phyloP scores from a whole-genome alignment of 64 coral and sea anemone species.

The Montipora foliosa region DNA sequence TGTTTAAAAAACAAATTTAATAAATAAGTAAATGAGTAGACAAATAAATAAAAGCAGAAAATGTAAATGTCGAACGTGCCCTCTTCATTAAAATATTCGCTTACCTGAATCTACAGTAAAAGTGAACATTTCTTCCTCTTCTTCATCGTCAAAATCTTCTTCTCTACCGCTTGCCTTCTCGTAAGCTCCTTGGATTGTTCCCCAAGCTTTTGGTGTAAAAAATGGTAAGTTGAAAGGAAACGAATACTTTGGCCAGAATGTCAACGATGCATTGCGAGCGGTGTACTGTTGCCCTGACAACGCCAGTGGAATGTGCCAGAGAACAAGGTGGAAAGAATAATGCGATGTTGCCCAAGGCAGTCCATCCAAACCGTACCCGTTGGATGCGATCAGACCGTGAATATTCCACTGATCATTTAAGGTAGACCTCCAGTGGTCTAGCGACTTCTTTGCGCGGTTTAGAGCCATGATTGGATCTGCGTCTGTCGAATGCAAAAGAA shows the following conservation, averaged over 20 bases:
- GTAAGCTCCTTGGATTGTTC: slow-evolving; percentile 72
- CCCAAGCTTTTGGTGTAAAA: slow-evolving; percentile 83
- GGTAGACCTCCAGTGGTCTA: slow-evolving; percentile 82
- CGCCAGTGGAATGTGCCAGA: slow-evolving; percentile 91
- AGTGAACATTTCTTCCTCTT: slow-evolving; percentile 92
- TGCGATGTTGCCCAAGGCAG: slow-evolving; percentile 94
- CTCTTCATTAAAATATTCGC: not conserved
- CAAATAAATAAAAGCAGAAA: no score
- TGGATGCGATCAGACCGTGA: slow-evolving; percentile 85
- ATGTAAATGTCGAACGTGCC: not conserved
- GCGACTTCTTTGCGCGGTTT: slow-evolving; percentile 80
- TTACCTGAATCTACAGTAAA: slow-evolving; percentile 76
- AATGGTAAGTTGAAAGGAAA: slow-evolving; percentile 87
- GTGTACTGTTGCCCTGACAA: slow-evolving; percentile 89
- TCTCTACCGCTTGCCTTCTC: slow-evolving; percentile 25
- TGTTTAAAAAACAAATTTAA: no score
- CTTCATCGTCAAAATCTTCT: slow-evolving; percentile 27
- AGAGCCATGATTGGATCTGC: slow-evolving; percentile 72
- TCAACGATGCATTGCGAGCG: slow-evolving; percentile 75
- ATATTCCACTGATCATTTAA: slow-evolving; percentile 95
- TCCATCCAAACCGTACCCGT: slow-evolving; percentile 87
- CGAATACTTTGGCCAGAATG: slow-evolving; percentile 81
- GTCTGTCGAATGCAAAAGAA: slow-evolving; percentile 12
- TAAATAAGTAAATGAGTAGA: no score
- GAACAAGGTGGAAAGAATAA: slow-evolving; percentile 82